Evolutionary conservation across 1,140 invertebrate genomes (phyloP), one percentile per base, ranked within the genome.

Genomic region (Aphidius ervi): DNA sequence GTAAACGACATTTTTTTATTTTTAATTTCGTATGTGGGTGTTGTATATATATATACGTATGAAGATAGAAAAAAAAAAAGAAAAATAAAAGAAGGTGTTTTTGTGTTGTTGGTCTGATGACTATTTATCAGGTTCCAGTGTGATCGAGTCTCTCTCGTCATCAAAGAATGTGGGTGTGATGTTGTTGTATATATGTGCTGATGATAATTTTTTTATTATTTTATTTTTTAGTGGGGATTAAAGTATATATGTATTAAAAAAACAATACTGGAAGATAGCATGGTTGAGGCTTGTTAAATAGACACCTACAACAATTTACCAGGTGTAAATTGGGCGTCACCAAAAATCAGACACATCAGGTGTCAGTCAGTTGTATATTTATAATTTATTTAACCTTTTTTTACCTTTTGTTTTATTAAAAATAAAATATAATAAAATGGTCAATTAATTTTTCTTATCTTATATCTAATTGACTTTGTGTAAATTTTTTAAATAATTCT

Each of bases 111-210:
- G 9, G n/a, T 46, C 45, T 20, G 23, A n/a, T 39, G 39, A 43
- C 56, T 63, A 67, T 70, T 67, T 78, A 78, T 77, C 74, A 16
- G 16, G 16, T 16, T 16, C 16, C 16, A 63, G 59, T 56, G 63
- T 63, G 59, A 60, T 64, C 67, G 77, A 76, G 40, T 49, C 72
- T 62, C 71, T 72, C 69, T 72, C 71, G 76, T 77, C 76, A 78
- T 78, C 68, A 68, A 71, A 63, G 76, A 78, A 78, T 78, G 75
- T 78, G 74, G 76, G 75, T 75, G 76, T 76, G 76, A 73, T 74
- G 70, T 70, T 64, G 56, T 58, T 31, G 4, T 31, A 31, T 31
- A 31, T 31, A 31, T 31, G 23, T 31, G 4, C 23, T 31, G 23
- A 31, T 31, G 23, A 31, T 31, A 31, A 31, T 31, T 31, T 31